phyloP scores from a whole-genome alignment of 1,140 invertebrate species.

The Polypedilum pembai region DNA sequence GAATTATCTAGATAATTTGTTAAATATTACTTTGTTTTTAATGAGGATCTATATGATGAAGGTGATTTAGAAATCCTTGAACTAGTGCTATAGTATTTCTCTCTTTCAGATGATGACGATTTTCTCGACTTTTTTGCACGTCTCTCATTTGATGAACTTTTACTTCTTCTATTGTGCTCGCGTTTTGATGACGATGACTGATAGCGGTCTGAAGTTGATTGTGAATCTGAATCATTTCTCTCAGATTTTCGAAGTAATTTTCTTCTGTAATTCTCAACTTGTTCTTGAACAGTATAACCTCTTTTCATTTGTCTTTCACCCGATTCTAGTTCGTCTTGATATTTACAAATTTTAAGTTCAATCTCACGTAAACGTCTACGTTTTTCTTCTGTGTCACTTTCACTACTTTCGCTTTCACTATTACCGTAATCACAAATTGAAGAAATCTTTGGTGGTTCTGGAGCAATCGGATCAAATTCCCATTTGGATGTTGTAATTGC shows the following conservation, averaged over 20 bases:
- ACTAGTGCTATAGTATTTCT: neutral
- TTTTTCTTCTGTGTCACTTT: slow-evolving; percentile 58
- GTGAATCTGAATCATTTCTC: slow-evolving; percentile 12
- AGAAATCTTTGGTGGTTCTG: slow-evolving; percentile 39
- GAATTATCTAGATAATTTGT: neutral
- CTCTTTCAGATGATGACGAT: neutral
- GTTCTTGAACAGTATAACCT: slow-evolving; percentile 68
- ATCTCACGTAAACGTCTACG: slow-evolving; percentile 82
- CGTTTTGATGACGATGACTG: neutral
- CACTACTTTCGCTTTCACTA: slow-evolving; percentile 32
- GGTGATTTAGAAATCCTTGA: neutral
- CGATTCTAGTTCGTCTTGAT: slow-evolving; percentile 91
- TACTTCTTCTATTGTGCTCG: neutral
- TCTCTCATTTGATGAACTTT: neutral
- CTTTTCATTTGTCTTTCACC: slow-evolving; percentile 68
- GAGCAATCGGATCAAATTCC: slow-evolving; percentile 50
- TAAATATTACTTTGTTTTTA: neutral
- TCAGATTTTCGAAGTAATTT: slow-evolving; percentile 73
- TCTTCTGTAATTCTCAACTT: slow-evolving; percentile 85
- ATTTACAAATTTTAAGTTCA: slow-evolving; percentile 89
- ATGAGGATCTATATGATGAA: neutral
- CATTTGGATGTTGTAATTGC: slow-evolving; percentile 85
- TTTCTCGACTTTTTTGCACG: neutral
- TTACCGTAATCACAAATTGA: slow-evolving; percentile 36
- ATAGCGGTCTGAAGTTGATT: neutral